These are phyloP conservation scores for Eulemur rufifrons DNA, from an alignment of 2,113 vertebrate species.

Conservation along the genomic window DNA sequence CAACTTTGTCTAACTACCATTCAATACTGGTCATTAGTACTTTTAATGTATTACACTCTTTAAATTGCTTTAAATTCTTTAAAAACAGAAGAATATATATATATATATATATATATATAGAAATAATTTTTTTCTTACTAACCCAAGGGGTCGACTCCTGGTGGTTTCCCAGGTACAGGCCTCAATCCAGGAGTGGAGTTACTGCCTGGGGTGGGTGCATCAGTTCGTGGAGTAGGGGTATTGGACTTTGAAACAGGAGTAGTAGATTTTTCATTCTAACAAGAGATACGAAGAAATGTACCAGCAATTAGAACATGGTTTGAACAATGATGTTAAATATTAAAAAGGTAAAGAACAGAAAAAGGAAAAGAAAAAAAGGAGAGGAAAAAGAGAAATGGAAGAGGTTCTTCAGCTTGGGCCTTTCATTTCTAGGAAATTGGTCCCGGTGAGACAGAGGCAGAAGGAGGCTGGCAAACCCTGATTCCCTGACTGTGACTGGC, in stretches of 20 bases:
- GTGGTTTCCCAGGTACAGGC: conserved; percentile 89
- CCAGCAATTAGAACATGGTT: not conserved
- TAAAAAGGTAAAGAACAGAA: not conserved
- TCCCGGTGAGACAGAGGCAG: conserved; percentile 38
- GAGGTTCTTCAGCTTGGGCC: not conserved
- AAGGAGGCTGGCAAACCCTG: conserved; percentile 9
- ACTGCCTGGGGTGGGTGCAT: conserved; percentile 90
- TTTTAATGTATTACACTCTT: not conserved
- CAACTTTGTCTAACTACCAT: not conserved
- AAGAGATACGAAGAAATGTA: conserved; percentile 33
- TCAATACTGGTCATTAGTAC: not conserved
- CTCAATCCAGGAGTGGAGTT: conserved; percentile 89
- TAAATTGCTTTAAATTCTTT: not conserved
- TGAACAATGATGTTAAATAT: conserved; percentile 15
- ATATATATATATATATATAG: not conserved
- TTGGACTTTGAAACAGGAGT: conserved; percentile 92
- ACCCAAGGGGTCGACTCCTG: conserved; percentile 90
- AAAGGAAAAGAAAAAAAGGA: not conserved
- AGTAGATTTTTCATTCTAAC: conserved; percentile 92
- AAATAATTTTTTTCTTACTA: conserved; percentile 68
- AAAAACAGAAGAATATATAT: not conserved
- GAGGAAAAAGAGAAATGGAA: not conserved
- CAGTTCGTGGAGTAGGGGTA: conserved; percentile 90
- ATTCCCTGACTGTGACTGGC: not conserved
- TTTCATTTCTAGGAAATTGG: not conserved